Base-by-base conservation (phyloP, 2,797 vertebrate species). In the Mormyrus hasselquistii region DNA sequence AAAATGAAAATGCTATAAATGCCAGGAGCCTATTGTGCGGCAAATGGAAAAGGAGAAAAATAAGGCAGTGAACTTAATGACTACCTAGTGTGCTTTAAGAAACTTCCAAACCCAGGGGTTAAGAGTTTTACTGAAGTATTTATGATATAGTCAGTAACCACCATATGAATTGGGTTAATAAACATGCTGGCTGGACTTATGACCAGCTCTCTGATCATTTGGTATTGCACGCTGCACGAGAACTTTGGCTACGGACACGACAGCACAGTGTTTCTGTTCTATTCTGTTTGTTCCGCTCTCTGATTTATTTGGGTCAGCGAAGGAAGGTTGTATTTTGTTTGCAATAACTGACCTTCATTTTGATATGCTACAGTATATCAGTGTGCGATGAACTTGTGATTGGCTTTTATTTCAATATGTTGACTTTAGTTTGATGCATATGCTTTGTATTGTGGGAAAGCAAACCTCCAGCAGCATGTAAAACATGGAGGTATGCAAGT, bases 1-100 rank as follows among this genome's bases (percentile, higher is more conserved):
- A 41, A 79, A 79, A 79, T 47, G 41, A 79, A 79, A 79, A 41
- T 79, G 73, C 73, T 79, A 79, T 44, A 79, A 79, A 79, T 79
- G 41, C 73, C 73, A 73, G 65, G 12, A 38, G 29, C 65, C 65
- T 12, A 73, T 73, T 73, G 65, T 38, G 38, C 10, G 6, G 73
- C 38, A 41, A 79, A 41, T 47, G 73, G 73, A 79, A 79, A 79
- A 44, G 41, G 6, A 79, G 16, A 44, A 79, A 44, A 79, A 79
- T 79, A 79, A 79, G 73, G 73, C 7, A n/a, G 73, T 44, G 38
- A n/a, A 44, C 34, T n/a, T 79, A 41, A 79, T 79, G 73, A 79
- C 73, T 79, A 44, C 73, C 16, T 79, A 79, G 73, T 41, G 73
- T 16, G 73, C 34, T 79, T 19, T 79, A 79, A 44, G 16, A 79